phyloP scores from a whole-genome alignment of 2,797 vertebrate species.

The Smutsia gigantea region DNA sequence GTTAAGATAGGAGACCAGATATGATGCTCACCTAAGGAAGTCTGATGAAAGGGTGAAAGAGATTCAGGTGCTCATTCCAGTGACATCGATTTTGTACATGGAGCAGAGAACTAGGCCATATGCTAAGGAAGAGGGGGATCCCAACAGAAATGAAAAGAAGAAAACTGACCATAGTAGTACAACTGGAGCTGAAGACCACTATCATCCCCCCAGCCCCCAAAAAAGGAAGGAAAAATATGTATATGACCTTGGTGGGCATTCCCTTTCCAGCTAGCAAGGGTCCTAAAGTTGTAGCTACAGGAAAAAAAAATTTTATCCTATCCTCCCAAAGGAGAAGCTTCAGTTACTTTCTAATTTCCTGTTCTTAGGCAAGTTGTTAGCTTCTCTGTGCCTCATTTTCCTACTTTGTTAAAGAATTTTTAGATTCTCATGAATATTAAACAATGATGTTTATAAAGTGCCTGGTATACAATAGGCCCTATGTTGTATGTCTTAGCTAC shows the following conservation, averaged over 20 bases:
- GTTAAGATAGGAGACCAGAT: neutral
- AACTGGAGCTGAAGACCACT: neutral
- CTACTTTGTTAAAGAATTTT: neutral
- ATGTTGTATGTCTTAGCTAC: neutral
- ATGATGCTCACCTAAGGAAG: neutral
- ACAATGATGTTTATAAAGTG: neutral
- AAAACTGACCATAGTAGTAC: neutral
- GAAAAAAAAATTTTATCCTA: neutral
- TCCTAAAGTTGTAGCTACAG: neutral
- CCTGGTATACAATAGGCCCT: neutral
- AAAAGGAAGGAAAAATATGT: neutral
- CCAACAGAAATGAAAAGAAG: neutral
- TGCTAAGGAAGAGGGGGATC: neutral
- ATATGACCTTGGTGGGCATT: slow-evolving; percentile 8
- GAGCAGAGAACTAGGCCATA: neutral
- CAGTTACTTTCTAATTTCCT: neutral
- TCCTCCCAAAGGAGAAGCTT: neutral
- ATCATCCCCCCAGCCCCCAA: neutral
- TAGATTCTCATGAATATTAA: neutral
- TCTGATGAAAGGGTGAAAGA: neutral
- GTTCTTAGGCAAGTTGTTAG: neutral
- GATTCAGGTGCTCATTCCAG: neutral
- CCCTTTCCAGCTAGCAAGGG: neutral
- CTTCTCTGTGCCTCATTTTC: neutral
- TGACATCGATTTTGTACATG: neutral